Percentiles rank a stretch among this genome's conserved stretches.
Conservation (phyloP, 1,140 invertebrate species). For the Asobara japonica region DNA sequence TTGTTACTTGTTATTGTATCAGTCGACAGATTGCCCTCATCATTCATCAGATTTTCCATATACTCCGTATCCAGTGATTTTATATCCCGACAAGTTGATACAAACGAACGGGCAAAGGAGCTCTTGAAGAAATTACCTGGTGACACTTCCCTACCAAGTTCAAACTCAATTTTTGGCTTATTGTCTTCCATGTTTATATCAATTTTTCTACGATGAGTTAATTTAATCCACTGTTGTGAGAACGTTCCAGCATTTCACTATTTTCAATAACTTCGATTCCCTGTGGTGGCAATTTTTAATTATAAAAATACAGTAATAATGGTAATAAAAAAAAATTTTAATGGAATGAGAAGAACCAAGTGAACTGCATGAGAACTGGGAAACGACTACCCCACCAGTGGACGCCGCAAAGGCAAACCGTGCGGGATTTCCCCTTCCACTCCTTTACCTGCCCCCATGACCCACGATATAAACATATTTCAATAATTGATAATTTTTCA, state of each 20-base stretch:
- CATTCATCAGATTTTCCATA: constrained; percentile 46
- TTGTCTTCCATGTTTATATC: constrained; percentile 45
- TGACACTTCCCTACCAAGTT: constrained; percentile 60
- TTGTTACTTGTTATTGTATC: constrained; percentile 42
- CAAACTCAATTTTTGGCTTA: constrained; percentile 55
- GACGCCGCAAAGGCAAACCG: background rate
- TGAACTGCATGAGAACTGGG: background rate
- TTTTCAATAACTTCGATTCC: background rate
- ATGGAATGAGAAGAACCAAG: background rate
- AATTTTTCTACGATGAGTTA: background rate
- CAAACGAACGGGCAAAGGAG: constrained; percentile 63
- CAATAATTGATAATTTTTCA: background rate
- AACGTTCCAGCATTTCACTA: background rate
- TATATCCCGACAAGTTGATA: constrained; percentile 51
- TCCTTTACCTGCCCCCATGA: background rate
- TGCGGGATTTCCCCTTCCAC: constrained; percentile 2
- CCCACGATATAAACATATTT: background rate
- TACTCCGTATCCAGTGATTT: constrained; percentile 61
- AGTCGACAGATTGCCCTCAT: constrained; percentile 30
- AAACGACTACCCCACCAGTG: background rate
- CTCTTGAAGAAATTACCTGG: constrained; percentile 63
- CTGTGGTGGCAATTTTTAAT: background rate
- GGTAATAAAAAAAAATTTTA: background rate
- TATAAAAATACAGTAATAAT: background rate
- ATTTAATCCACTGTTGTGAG: background rate